A percentile compares a stretch with the other conserved stretches of the same genome.
These are phyloP conservation scores for Trachelus troglodyta DNA, from an alignment of 2,888 invertebrate species.

Conservation along the genomic window DNA sequence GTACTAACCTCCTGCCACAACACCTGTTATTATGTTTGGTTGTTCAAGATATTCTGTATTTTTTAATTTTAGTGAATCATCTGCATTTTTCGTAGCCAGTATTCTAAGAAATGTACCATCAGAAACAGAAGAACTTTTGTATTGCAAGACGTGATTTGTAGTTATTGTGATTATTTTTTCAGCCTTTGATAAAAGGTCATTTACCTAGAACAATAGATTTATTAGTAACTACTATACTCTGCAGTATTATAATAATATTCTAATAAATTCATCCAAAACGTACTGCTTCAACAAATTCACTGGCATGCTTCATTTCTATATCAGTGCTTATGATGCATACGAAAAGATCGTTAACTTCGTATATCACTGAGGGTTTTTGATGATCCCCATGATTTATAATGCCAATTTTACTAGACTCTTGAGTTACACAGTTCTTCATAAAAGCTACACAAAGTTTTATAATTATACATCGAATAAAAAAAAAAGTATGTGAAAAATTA, in stretches of 20 bases:
- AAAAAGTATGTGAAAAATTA: slow-evolving; percentile 18
- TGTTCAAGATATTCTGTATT: slow-evolving; percentile 42
- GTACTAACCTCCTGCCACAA: slow-evolving; percentile 57
- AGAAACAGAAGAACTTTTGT: slow-evolving; percentile 40
- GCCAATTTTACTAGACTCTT: slow-evolving; percentile 42
- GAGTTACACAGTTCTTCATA: slow-evolving; percentile 35
- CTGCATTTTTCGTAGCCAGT: slow-evolving; percentile 43
- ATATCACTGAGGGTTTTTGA: slow-evolving; percentile 43
- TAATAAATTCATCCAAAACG: slow-evolving; percentile 9
- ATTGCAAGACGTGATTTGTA: slow-evolving; percentile 49
- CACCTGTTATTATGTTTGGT: slow-evolving; percentile 58
- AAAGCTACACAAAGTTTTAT: slow-evolving; percentile 19
- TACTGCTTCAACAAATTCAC: slow-evolving; percentile 51
- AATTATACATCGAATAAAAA: slow-evolving; percentile 22
- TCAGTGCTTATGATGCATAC: slow-evolving; percentile 45
- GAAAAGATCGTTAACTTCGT: slow-evolving; percentile 43
- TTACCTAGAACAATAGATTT: slow-evolving; percentile 43
- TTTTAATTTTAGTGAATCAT: slow-evolving; percentile 29
- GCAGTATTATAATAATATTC: neutral
- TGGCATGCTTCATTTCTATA: slow-evolving; percentile 49
- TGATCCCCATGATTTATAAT: slow-evolving; percentile 40
- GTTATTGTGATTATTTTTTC: slow-evolving; percentile 46
- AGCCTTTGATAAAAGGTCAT: slow-evolving; percentile 41
- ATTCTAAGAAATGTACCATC: slow-evolving; percentile 44
- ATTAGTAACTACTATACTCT: neutral